Base-by-base conservation (phyloP, 1,140 invertebrate genomes). In the Eubasilissa regina region DNA sequence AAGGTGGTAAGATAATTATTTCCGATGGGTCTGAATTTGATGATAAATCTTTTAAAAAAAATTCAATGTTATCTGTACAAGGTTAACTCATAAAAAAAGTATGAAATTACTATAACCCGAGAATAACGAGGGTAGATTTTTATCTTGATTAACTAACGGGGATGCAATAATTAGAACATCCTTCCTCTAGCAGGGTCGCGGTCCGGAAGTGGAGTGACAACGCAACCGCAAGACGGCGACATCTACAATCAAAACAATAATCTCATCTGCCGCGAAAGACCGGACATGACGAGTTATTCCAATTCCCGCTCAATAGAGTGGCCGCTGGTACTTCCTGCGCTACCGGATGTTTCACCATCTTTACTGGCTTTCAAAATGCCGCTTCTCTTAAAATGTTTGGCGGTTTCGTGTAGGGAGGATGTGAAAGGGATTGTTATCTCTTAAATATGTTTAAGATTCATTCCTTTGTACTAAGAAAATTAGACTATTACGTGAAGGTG, bases 211-310 rank as follows among this genome's bases (percentile, higher is more conserved):
- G 13, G 8, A 15, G 25, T 6, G 25, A 35, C 17, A 21, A 58
- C 55, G 19, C 25, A 17, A 45, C 43, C 17, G 44, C 64, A 68
- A 68, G 64, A 68, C 47, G 44, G 64, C 64, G 64, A 68, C 64
- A 68, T 68, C 44, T 68, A 68, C 44, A n/a, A 19, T 68, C 64
- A 47, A 47, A 48, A 48, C 64, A 15, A 48, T 45, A 48, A 68
- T 68, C 64, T 68, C 64, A 47, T 68, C 64, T 68, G 44, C 44
- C 64, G 11, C 64, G n/a, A 44, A 35, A 21, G 64, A 68, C 43
- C 64, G 64, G 64, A 68, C 45, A 21, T 68, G 43, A 45, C 64
- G 64, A 68, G 64, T 68, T 68, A 68, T 68, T 45, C 44, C 64
- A 68, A 68, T 68, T 68, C 64, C 64, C 44, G 64, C 48, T 51